phyloP scores from a whole-genome alignment of 2,797 vertebrate species.

The Siniperca undulata region DNA sequence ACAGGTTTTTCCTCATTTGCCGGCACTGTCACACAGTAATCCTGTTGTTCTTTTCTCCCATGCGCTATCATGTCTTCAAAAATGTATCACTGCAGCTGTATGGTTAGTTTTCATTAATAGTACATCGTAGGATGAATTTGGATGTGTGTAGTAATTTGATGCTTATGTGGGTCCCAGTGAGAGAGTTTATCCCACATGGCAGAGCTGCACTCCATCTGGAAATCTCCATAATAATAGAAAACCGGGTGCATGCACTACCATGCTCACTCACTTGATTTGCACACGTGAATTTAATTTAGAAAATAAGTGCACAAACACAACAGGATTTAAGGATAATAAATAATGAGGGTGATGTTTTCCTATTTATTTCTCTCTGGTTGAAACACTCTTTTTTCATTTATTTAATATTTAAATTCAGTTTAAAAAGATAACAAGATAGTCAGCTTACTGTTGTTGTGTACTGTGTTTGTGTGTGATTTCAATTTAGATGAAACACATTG shows the following conservation, averaged over 20 bases:
- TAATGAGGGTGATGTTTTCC: neutral
- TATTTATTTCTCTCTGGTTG: neutral
- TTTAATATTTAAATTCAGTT: neutral
- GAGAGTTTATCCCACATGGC: slow-evolving; percentile 43
- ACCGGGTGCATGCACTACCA: slow-evolving; percentile 7
- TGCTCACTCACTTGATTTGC: neutral
- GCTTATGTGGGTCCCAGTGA: slow-evolving; percentile 22
- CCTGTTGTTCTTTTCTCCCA: neutral
- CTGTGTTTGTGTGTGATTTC: slow-evolving; percentile 26
- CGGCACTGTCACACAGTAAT: neutral
- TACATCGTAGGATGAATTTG: neutral
- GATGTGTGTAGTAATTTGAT: slow-evolving; percentile 9
- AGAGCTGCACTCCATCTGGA: slow-evolving; percentile 50
- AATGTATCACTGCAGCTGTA: slow-evolving; percentile 2
- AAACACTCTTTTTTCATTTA: neutral
- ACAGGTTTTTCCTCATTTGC: neutral
- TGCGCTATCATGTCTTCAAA: neutral
- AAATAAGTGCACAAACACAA: slow-evolving; percentile 1
- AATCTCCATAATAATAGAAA: slow-evolving; percentile 57
- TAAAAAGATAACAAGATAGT: slow-evolving; percentile 2
- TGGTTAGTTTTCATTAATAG: slow-evolving; percentile 16
- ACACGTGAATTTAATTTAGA: slow-evolving; percentile 9
- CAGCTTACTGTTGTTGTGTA: slow-evolving; percentile 13
- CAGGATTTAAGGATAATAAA: slow-evolving; percentile 4
- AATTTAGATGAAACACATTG: slow-evolving; percentile 23